Base-by-base conservation (phyloP, 1,140 invertebrate species). In the Drosophila pectinifera region DNA sequence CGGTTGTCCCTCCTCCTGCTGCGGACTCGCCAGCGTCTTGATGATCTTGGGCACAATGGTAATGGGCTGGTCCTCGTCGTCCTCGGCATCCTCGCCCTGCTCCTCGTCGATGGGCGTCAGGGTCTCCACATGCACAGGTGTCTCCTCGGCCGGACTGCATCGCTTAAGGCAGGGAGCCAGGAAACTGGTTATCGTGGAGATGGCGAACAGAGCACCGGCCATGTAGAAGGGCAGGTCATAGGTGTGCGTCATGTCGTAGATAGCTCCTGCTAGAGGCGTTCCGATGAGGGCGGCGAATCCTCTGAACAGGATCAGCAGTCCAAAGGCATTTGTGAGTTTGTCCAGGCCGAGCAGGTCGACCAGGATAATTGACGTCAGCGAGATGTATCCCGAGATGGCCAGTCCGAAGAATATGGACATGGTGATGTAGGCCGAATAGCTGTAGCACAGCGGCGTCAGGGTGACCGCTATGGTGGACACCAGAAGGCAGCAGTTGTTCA, bases 321-420 rank as follows among this genome's bases (percentile, higher is more conserved):
- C 98, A 92, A 99, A 99, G 20, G 98, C 98, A 92, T 98, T 99
- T 39, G 98, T 99, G 67, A 99, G 93, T 92, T 97, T 98, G 80
- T 99, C 98, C 82, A 99, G 93, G 13, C 98, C 98, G 34, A 99
- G 94, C 16, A 99, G 93, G 90, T 99, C 98, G 74, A 99, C 98
- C 48, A 99, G 94, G 84, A 99, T 98, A 91, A 99, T 99, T 18
- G 98, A 99, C 36, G 98, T 99, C 41, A 99, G 93, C 1, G 98
- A 99, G 80, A 99, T 98, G 93, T 99, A 99, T 31, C 98, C 98
- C 74, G 98, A 98, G 61, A 99, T 97, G 88, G 98, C 98, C 68
- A 99, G 94, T 56, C 98, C 99, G 92, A 99, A 99, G 80, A 97
- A 95, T 49, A 97, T 94, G n/a, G 98, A 95, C 92, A 98, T 96